phyloP scores from a whole-genome alignment of 2,113 vertebrate genomes.

The Saimiri boliviensis region DNA sequence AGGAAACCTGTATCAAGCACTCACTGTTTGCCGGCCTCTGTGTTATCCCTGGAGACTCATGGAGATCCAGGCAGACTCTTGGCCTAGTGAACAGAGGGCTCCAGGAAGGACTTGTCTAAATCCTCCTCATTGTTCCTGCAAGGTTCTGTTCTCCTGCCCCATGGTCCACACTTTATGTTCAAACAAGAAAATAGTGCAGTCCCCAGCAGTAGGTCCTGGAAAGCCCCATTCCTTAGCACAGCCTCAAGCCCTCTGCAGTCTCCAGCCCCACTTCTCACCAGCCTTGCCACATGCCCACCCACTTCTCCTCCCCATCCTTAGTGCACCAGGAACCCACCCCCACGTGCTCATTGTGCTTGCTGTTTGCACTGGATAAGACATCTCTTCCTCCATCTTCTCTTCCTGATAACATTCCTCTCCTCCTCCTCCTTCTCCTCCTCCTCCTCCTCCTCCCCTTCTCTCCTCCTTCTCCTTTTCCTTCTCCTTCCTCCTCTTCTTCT shows the following conservation, averaged over 20 bases:
- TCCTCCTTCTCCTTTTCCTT: too few relatives aligned
- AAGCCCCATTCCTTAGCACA: neutral
- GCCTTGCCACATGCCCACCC: too few relatives aligned
- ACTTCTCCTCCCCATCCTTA: neutral
- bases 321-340: neutral
- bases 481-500: too few relatives aligned
- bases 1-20: accelerated
- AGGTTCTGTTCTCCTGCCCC: neutral
- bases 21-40: accelerated
- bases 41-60: accelerated
- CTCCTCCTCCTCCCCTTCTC: too few relatives aligned
- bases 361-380: neutral
- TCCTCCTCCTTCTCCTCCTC: too few relatives aligned
- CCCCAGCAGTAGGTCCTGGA: neutral
- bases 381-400: neutral
- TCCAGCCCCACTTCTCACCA: neutral
- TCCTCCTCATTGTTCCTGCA: neutral
- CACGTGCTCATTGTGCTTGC: neutral
- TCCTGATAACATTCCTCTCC: neutral
- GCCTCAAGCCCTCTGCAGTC: neutral
- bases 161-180: neutral
- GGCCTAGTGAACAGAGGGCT: neutral
- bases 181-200: neutral
- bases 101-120: neutral
- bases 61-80: neutral